These are phyloP conservation scores for Rotaria sp. DNA, from an alignment of 2,888 invertebrate species.

Conservation along the genomic window DNA sequence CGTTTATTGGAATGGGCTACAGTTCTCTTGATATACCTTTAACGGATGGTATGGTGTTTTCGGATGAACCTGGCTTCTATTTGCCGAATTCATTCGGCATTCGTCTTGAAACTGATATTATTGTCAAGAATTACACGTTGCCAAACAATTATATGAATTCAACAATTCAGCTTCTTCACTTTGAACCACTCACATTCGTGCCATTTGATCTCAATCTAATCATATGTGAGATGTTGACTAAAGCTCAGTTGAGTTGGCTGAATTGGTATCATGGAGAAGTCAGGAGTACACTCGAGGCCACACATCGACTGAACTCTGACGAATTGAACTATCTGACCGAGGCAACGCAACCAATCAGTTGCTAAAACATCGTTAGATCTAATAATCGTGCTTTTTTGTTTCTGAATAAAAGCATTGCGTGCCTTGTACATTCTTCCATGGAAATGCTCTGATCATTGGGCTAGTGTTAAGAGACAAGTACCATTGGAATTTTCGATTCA, in stretches of 20 bases:
- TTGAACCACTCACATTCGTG: slow-evolving; percentile 30
- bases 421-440: no score
- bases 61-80: slow-evolving; percentile 74
- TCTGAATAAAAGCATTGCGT: no score
- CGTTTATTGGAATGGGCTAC: slow-evolving; percentile 22
- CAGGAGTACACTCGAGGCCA: neutral
- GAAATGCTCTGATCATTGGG: no score
- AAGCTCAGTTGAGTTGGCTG: neutral
- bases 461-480: no score
- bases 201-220: slow-evolving; percentile 39
- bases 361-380: neutral
- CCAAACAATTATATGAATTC: slow-evolving; percentile 51
- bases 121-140: neutral
- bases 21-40: slow-evolving; percentile 6
- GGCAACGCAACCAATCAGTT: neutral
- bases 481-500: no score
- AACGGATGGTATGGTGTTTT: slow-evolving; percentile 44
- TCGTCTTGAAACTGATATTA: slow-evolving; percentile 66
- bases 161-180: slow-evolving; percentile 44
- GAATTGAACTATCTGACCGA: neutral
- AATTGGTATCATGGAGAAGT: neutral
- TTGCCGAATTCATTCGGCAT: slow-evolving; percentile 81
- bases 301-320: neutral
- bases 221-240: neutral
- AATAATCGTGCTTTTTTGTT: neutral